These are phyloP conservation scores for Ips typographus DNA, from an alignment of 1,140 invertebrate species.

Conservation along the genomic window DNA sequence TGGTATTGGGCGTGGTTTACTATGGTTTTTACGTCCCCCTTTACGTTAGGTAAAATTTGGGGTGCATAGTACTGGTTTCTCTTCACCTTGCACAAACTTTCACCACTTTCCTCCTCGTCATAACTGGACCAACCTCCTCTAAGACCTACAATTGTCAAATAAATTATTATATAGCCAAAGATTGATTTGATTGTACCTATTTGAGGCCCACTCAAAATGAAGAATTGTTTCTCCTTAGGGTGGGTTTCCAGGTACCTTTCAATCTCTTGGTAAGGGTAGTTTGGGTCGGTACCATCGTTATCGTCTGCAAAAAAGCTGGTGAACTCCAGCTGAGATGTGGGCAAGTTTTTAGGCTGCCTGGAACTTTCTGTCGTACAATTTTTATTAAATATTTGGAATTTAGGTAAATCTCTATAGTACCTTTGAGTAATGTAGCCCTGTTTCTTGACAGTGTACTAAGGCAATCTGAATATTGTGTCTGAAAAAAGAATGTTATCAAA, in stretches of 20 bases:
- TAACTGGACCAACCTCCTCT: slow-evolving; percentile 6
- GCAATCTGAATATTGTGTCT: no score
- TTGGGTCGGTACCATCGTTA: slow-evolving; percentile 1
- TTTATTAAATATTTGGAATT: no score
- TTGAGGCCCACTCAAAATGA: background rate
- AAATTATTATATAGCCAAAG: background rate
- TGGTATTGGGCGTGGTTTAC: background rate
- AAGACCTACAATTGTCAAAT: background rate
- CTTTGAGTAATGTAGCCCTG: no score
- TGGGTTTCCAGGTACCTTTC: background rate
- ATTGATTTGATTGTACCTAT: slow-evolving; percentile 1
- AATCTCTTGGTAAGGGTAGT: background rate
- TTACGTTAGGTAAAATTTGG: background rate
- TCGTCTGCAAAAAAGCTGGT: background rate
- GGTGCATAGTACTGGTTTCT: slow-evolving; percentile 4
- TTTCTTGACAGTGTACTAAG: no score
- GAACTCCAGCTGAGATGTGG: background rate
- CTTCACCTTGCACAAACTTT: background rate
- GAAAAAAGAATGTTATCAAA: no score
- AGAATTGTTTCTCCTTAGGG: background rate
- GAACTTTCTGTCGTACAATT: no score
- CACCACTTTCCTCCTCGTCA: background rate
- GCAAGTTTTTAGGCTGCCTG: background rate
- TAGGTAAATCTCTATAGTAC: no score
- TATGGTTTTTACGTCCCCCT: background rate